phyloP scores from a whole-genome alignment of 2,888 invertebrate genomes.

The Apodemia zela region DNA sequence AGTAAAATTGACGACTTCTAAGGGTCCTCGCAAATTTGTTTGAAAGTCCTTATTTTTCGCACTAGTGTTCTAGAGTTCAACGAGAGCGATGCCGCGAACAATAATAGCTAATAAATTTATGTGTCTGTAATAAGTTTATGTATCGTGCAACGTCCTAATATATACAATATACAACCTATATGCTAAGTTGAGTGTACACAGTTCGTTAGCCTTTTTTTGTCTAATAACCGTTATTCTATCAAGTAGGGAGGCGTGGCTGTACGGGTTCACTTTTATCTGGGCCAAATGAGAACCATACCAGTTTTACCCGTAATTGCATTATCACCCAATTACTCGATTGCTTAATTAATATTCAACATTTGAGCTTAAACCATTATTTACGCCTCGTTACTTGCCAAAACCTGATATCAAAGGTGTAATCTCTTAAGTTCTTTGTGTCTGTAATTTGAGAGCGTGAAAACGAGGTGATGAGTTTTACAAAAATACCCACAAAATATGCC shows the following conservation, averaged over 20 bases:
- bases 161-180: neutral
- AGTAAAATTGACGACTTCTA: too few species aligned
- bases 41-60: too few species aligned
- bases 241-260: slow-evolving; percentile 8
- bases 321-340: slow-evolving; percentile 12
- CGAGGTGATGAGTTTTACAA: slow-evolving; percentile 4
- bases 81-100: too few species aligned
- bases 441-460: slow-evolving; percentile 16
- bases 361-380: slow-evolving; percentile 7
- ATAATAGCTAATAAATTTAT: too few species aligned
- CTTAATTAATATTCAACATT: slow-evolving; percentile 12
- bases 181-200: slow-evolving; percentile 10
- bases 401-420: slow-evolving; percentile 1
- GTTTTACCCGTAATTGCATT: slow-evolving; percentile 13
- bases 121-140: too few species aligned
- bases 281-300: slow-evolving; percentile 4
- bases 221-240: slow-evolving; percentile 6
- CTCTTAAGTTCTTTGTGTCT: slow-evolving; percentile 14
- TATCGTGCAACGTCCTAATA: too few species aligned
- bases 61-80: too few species aligned
- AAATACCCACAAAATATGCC: neutral
- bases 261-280: neutral
- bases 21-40: too few species aligned
- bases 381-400: slow-evolving; percentile 10
- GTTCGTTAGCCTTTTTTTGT: slow-evolving; percentile 3